phyloP scores from a whole-genome alignment of 2,888 invertebrate genomes.

The Choreutis nemorana region DNA sequence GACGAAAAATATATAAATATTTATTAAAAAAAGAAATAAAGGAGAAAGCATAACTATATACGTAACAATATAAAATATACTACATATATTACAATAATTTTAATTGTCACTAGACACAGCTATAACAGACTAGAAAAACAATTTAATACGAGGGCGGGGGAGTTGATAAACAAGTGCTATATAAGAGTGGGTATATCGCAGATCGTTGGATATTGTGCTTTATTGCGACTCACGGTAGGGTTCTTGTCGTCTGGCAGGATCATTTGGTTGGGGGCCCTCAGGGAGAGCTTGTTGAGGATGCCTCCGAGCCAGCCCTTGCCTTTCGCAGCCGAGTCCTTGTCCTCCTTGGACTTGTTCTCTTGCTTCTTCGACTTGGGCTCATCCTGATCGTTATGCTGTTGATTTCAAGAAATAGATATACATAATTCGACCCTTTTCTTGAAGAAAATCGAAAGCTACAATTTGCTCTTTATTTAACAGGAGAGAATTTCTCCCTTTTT shows the following conservation, averaged over 20 bases:
- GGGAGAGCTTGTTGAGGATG: constrained; percentile 81
- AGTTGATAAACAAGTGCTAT: constrained; percentile 11
- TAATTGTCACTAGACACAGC: constrained; percentile 4
- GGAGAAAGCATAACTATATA: constrained; percentile 12
- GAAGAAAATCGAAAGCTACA: too few species aligned
- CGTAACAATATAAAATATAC: constrained; percentile 6
- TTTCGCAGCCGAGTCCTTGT: constrained; percentile 9
- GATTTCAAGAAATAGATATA: too few species aligned
- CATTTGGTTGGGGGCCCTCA: constrained; percentile 93
- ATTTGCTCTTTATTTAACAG: too few species aligned
- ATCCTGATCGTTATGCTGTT: too few species aligned
- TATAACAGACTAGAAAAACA: constrained; percentile 9
- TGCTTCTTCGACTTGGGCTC: constrained; percentile 13
- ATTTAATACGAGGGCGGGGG: constrained; percentile 3
- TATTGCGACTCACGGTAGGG: constrained; percentile 74
- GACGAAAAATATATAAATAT: constrained; percentile 12
- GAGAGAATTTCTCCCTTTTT: too few species aligned
- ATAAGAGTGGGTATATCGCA: constrained; percentile 25
- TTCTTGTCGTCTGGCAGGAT: constrained; percentile 95
- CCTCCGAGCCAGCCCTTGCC: constrained; percentile 85
- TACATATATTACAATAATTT: constrained; percentile 13
- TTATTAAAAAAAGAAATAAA: constrained; percentile 17
- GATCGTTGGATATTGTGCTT: not conserved
- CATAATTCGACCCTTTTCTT: too few species aligned
- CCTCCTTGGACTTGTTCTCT: constrained; percentile 13